A percentile compares a stretch with the other conserved stretches of the same genome.
Evolutionary conservation across 2,888 invertebrate genomes (phyloP).

Genomic region (Latheticus oryzae): DNA sequence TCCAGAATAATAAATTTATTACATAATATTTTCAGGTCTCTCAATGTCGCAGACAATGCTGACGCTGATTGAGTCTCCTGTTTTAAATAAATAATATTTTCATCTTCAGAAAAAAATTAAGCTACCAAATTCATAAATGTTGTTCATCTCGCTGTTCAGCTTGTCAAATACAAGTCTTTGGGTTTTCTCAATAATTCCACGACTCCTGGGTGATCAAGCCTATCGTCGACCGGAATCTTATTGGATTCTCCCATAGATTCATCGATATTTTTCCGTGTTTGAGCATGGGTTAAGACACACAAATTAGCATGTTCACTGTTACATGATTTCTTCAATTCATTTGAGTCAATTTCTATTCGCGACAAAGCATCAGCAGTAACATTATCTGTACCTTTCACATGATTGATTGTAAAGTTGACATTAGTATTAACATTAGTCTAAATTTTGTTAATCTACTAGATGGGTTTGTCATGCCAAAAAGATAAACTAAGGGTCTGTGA

Average conservation of each 20-base stretch:
- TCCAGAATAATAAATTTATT: not conserved
- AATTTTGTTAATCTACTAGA: slow-evolving; percentile 50
- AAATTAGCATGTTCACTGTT: not conserved
- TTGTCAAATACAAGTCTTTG: too few species aligned
- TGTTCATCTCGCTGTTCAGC: too few species aligned
- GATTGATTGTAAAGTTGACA: not conserved
- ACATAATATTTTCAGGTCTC: slow-evolving; percentile 7
- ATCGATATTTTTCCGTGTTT: not conserved
- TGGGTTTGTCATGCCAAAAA: slow-evolving; percentile 49
- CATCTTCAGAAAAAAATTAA: not conserved
- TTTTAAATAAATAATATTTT: slow-evolving; percentile 1
- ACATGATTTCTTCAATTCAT: not conserved
- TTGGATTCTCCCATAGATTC: not conserved
- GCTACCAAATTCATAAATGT: not conserved
- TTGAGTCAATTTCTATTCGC: slow-evolving; percentile 35
- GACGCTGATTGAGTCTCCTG: slow-evolving; percentile 3
- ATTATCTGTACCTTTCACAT: not conserved
- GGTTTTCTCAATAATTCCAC: slow-evolving; percentile 1
- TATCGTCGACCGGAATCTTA: not conserved
- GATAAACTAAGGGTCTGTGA: slow-evolving; percentile 48
- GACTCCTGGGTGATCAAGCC: slow-evolving; percentile 3
- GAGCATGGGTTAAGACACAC: not conserved
- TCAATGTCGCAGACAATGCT: slow-evolving; percentile 3
- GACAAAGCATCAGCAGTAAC: slow-evolving; percentile 3
- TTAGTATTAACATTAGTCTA: slow-evolving; percentile 47